Conservation (phyloP, 1,140 invertebrate genomes). For the Drosophila oshimai region DNA sequence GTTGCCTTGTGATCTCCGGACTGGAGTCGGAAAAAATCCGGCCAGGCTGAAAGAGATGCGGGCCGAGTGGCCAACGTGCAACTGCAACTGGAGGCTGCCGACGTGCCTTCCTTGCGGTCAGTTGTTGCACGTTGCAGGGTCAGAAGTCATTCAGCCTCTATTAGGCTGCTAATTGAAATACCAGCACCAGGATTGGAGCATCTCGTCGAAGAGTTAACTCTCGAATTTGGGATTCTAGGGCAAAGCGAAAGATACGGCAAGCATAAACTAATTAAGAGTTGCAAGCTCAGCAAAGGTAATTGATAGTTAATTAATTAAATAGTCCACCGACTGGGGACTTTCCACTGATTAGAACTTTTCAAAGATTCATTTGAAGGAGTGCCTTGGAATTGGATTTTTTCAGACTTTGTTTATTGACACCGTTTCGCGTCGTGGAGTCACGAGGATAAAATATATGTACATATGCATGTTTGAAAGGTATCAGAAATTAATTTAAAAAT, state of each 20-base stretch:
- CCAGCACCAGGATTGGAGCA: constrained; percentile 7
- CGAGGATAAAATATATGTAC: too few relatives aligned
- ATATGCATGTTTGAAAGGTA: too few relatives aligned
- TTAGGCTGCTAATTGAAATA: constrained; percentile 46
- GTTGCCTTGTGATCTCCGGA: constrained; percentile 8
- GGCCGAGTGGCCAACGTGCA: constrained; percentile 12
- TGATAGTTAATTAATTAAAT: constrained; percentile 31
- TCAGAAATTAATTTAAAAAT: too few relatives aligned
- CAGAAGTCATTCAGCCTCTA: constrained; percentile 35
- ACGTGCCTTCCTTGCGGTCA: constrained; percentile 36
- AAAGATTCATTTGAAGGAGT: neutral
- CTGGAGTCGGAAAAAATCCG: constrained; percentile 6
- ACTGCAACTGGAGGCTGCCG: constrained; percentile 19
- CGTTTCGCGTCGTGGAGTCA: too few relatives aligned
- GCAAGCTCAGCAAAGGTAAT: constrained; percentile 12
- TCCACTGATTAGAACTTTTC: constrained; percentile 3
- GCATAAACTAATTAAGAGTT: constrained; percentile 29
- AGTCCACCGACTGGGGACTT: constrained; percentile 1
- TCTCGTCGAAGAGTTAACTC: constrained; percentile 1
- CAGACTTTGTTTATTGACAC: too few relatives aligned
- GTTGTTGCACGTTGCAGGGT: constrained; percentile 39
- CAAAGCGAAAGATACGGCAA: constrained; percentile 6
- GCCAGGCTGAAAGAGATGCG: constrained; percentile 8
- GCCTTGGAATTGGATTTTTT: neutral
- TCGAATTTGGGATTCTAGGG: neutral